Evolutionary conservation across 2,888 invertebrate species (phyloP).

Genomic region (Podotricha telesiphe): DNA sequence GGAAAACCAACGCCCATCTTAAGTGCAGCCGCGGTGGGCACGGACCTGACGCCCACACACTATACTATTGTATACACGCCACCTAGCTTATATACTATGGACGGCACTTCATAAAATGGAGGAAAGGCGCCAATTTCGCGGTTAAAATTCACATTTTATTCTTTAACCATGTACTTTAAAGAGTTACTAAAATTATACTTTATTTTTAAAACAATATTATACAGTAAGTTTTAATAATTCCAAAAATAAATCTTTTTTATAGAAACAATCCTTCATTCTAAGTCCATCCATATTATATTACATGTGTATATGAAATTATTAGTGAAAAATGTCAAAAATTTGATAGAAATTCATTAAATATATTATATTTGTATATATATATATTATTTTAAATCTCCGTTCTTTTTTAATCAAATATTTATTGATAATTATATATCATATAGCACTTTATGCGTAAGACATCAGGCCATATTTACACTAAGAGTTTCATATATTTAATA

Average conservation of each 20-base stretch:
- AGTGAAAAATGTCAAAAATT: background rate
- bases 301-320: constrained; percentile 1
- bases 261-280: background rate
- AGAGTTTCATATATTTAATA: constrained; percentile 1
- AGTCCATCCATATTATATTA: constrained; percentile 8
- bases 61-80: constrained; percentile 50
- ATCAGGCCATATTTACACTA: background rate
- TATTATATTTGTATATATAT: too few relatives aligned
- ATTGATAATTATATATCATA: background rate
- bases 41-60: constrained; percentile 83
- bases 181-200: too few relatives aligned
- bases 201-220: too few relatives aligned
- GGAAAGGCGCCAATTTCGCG: too few relatives aligned
- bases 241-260: too few relatives aligned
- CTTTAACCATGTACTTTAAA: too few relatives aligned
- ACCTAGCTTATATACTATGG: constrained; percentile 46
- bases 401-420: too few relatives aligned
- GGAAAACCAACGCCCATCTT: constrained; percentile 95
- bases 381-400: too few relatives aligned
- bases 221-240: too few relatives aligned
- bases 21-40: constrained; percentile 91
- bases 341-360: too few relatives aligned
- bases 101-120: background rate
- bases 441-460: background rate
- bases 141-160: too few relatives aligned